Evolutionary conservation across 2,113 vertebrate species (phyloP).

Genomic region (Edolisoma coerulescens): DNA sequence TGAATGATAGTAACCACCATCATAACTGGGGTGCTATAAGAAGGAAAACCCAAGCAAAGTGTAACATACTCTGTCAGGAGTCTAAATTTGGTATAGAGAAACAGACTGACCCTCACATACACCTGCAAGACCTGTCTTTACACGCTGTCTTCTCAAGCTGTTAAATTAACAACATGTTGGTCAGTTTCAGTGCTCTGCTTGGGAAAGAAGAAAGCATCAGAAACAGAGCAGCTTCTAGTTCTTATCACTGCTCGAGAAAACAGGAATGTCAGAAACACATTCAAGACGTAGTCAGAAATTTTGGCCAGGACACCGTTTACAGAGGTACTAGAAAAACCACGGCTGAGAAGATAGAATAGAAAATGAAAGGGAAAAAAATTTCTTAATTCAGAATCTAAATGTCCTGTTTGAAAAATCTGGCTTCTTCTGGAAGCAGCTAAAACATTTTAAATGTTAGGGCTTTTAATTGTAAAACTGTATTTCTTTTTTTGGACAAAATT

Average conservation of each 20-base stretch:
- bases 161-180: neutral
- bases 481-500: conserved; percentile 23
- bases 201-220: neutral
- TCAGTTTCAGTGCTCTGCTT: neutral
- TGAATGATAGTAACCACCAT: neutral
- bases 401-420: neutral
- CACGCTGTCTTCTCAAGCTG: neutral
- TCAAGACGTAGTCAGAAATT: neutral
- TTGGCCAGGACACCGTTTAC: neutral
- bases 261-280: neutral
- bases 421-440: neutral
- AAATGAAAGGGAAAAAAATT: too few species aligned
- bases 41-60: neutral
- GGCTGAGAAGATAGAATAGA: neutral
- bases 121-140: neutral
- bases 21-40: rapidly evolving
- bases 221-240: neutral
- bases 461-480: neutral
- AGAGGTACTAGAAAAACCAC: neutral
- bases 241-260: neutral
- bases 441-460: neutral
- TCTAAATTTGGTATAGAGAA: neutral
- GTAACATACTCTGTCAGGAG: too few species aligned
- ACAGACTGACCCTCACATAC: neutral
- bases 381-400: neutral